Conservation (phyloP, 1,140 invertebrate genomes). For the Tetragnatha versicolor region DNA sequence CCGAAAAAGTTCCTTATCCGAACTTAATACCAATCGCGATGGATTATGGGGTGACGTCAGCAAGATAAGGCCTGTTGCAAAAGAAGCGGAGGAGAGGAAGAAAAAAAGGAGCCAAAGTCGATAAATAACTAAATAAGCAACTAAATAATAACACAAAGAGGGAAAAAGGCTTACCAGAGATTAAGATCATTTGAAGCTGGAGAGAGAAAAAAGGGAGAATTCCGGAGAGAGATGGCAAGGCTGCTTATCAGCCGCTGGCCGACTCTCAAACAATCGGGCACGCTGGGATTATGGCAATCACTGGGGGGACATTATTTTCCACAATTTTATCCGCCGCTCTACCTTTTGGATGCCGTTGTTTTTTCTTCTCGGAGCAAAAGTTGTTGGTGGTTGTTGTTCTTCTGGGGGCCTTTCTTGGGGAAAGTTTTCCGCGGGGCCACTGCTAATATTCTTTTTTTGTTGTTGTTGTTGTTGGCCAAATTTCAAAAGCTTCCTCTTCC, state of each 20-base stretch:
- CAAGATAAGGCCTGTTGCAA: conserved; percentile 52
- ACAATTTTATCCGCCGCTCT: conserved; percentile 43
- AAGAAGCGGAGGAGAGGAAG: conserved; percentile 9
- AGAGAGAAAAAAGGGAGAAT: conserved; percentile 33
- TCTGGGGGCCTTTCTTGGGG: neutral
- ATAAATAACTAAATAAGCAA: conserved; percentile 55
- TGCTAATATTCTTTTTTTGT: conserved; percentile 36
- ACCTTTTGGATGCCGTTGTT: neutral
- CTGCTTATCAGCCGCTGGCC: conserved; percentile 46
- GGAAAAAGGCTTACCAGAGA: conserved; percentile 56
- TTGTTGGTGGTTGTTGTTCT: conserved; percentile 3
- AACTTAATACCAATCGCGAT: conserved; percentile 52
- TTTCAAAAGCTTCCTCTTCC: neutral
- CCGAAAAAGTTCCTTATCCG: conserved; percentile 38
- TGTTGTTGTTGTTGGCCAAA: too few species aligned
- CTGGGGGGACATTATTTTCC: conserved; percentile 55
- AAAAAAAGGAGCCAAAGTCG: conserved; percentile 33
- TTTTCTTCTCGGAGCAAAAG: conserved; percentile 12
- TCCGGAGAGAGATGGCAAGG: conserved; percentile 41
- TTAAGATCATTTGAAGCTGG: conserved; percentile 54
- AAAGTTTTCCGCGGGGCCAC: neutral
- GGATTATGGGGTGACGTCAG: conserved; percentile 55
- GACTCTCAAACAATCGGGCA: conserved; percentile 51
- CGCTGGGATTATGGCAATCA: conserved; percentile 52
- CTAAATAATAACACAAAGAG: conserved; percentile 54